A percentile compares a stretch with the other conserved stretches of the same genome.
phyloP scores from a whole-genome alignment of 2,797 vertebrate species.

The Nothura maculosa region DNA sequence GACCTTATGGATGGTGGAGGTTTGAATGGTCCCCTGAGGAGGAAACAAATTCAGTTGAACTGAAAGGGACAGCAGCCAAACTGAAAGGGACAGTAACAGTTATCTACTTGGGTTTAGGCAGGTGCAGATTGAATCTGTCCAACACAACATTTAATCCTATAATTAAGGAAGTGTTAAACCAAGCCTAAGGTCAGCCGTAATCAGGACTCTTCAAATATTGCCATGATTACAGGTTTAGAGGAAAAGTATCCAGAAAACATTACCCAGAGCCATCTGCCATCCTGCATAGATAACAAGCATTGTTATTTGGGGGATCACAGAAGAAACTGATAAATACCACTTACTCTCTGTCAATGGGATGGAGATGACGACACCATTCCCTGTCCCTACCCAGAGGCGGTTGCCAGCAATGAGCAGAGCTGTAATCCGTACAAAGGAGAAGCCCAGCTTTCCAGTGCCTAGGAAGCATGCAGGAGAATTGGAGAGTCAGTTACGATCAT shows the following conservation, averaged over 20 bases:
- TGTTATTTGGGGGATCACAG: not conserved
- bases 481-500: not conserved
- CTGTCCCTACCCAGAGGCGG: slow-evolving; percentile 98
- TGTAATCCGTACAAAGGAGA: slow-evolving; percentile 97
- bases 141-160: not conserved
- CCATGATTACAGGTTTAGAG: not conserved
- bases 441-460: slow-evolving; percentile 98
- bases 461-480: not conserved
- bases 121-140: not conserved
- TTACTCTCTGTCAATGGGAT: slow-evolving; percentile 98
- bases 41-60: not conserved
- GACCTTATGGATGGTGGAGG: not conserved
- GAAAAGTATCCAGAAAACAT: not conserved
- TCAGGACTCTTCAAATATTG: not conserved
- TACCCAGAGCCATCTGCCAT: not conserved
- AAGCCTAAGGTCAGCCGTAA: not conserved
- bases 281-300: not conserved
- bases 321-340: slow-evolving; percentile 48
- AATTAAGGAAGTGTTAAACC: not conserved
- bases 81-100: not conserved
- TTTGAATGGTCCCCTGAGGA: not conserved
- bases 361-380: slow-evolving; percentile 98
- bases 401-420: slow-evolving; percentile 96
- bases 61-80: not conserved
- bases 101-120: not conserved